A percentile compares a stretch with the other conserved stretches of the same genome.
phyloP scores from a whole-genome alignment of 2,113 vertebrate species.

The Conger conger region DNA sequence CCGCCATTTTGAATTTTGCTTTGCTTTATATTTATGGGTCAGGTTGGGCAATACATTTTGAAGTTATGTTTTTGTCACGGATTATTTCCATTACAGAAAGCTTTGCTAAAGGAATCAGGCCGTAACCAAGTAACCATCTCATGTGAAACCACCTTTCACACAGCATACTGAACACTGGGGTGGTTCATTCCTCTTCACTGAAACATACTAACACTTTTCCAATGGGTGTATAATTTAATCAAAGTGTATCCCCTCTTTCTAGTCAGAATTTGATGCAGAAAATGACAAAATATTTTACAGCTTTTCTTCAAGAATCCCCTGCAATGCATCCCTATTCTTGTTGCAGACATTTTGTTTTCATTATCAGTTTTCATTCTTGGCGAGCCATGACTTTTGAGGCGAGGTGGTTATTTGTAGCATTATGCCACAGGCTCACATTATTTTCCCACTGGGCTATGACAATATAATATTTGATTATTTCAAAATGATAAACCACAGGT shows the following conservation, averaged over 20 bases:
- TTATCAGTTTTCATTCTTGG: not conserved
- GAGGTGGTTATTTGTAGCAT: not conserved
- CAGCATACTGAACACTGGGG: not conserved
- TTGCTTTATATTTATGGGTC: not conserved
- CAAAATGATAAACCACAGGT: not conserved
- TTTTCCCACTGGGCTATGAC: not conserved
- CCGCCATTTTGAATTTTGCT: not conserved
- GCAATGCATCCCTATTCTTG: not conserved
- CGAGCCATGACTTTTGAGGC: conserved; percentile 6
- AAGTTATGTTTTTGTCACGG: not conserved
- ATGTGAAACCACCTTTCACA: not conserved
- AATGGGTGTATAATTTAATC: not conserved
- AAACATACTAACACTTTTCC: not conserved
- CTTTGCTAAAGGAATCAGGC: not conserved
- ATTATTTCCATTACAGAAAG: not conserved
- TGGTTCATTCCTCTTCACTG: not conserved
- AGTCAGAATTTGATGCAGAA: not conserved
- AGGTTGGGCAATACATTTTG: not conserved
- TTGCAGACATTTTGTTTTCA: not conserved
- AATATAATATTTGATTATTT: conserved; percentile 24
- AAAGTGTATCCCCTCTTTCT: not conserved
- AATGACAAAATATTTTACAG: not conserved
- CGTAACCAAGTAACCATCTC: not conserved
- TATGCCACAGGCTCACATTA: not conserved
- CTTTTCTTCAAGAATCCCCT: not conserved